Conservation (phyloP, 2,888 invertebrate species). For the Altica lythri region DNA sequence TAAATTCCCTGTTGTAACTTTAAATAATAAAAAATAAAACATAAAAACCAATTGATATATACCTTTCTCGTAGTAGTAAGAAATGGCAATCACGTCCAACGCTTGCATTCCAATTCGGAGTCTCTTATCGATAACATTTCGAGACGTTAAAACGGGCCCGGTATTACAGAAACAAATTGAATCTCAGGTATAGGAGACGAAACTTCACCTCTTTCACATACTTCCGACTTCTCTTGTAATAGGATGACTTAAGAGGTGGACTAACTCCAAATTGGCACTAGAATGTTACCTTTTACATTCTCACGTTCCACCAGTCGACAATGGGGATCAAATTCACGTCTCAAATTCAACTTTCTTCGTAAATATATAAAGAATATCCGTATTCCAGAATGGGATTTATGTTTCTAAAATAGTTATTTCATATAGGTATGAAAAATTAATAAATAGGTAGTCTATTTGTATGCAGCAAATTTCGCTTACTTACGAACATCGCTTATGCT, state of each 20-base stretch:
- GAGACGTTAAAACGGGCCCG: conserved; percentile 4
- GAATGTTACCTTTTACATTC: conserved; percentile 11
- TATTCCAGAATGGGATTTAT: too few species aligned
- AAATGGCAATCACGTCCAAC: not conserved
- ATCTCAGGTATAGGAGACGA: conserved; percentile 4
- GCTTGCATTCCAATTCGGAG: conserved; percentile 7
- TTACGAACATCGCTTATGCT: too few species aligned
- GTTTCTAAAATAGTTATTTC: too few species aligned
- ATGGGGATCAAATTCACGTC: conserved; percentile 4
- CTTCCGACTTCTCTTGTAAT: conserved; percentile 12
- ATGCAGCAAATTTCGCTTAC: too few species aligned
- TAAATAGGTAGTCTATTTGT: too few species aligned
- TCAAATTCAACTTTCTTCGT: not conserved
- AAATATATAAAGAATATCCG: not conserved
- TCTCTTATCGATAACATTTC: conserved; percentile 9
- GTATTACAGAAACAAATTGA: conserved; percentile 9
- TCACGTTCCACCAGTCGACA: conserved; percentile 4
- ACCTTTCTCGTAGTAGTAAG: not conserved
- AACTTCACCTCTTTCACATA: conserved; percentile 8
- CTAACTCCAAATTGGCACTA: conserved; percentile 14
- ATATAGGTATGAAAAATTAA: too few species aligned
- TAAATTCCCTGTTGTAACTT: too few species aligned
- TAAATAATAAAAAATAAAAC: too few species aligned
- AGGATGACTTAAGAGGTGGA: conserved; percentile 9
- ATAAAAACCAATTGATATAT: too few species aligned